These are phyloP conservation scores for Amblyraja radiata DNA, from an alignment of 2,797 vertebrate species.

Conservation along the genomic window DNA sequence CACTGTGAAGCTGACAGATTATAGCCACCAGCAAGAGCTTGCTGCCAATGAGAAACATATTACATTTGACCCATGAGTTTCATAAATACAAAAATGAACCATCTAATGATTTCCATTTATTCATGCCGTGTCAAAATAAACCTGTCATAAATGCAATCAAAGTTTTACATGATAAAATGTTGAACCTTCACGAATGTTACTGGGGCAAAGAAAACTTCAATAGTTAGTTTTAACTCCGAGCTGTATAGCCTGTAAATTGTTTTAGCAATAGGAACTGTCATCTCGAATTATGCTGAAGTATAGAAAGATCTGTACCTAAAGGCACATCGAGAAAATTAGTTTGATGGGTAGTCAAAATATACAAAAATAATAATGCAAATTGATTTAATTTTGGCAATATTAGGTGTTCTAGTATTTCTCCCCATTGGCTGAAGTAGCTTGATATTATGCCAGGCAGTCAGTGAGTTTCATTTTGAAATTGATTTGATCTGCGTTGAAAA, in stretches of 20 bases:
- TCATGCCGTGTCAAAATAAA: conserved; percentile 18
- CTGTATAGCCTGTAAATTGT: background rate
- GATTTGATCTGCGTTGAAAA: background rate
- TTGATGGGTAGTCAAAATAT: conserved; percentile 16
- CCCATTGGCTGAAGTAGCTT: background rate
- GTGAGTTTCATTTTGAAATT: background rate
- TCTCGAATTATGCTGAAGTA: conserved; percentile 19
- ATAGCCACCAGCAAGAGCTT: conserved; percentile 24
- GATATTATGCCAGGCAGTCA: background rate
- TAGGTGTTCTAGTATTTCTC: background rate
- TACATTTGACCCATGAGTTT: conserved; percentile 26
- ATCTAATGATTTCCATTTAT: conserved; percentile 31
- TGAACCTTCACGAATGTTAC: conserved; percentile 28
- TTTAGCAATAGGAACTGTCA: background rate
- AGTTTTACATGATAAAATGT: conserved; percentile 17
- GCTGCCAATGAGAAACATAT: conserved; percentile 20
- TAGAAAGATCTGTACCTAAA: background rate
- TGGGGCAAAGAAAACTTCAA: background rate
- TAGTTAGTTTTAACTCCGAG: background rate
- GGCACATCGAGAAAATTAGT: background rate
- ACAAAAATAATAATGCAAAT: background rate
- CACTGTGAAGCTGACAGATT: conserved; percentile 16
- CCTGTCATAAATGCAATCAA: conserved; percentile 3
- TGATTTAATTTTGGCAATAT: background rate
- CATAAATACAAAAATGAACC: conserved; percentile 10